Evolutionary conservation across 2,113 vertebrate genomes (phyloP).

Genomic region (Albula goreensis): DNA sequence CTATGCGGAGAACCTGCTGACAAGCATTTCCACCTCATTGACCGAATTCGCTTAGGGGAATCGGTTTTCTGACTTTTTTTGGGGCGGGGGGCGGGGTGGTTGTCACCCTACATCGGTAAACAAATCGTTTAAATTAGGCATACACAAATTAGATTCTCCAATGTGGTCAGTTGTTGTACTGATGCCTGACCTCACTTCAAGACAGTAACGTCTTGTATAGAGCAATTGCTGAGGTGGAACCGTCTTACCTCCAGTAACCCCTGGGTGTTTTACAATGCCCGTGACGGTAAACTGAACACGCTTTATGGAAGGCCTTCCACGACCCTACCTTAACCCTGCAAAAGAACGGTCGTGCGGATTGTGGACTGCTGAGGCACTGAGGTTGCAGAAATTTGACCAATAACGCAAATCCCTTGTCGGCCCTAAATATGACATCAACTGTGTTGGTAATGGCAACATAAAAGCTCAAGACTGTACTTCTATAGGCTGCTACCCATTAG

Average conservation of each 20-base stretch:
- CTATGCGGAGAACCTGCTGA: neutral
- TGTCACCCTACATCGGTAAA: neutral
- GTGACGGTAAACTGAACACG: neutral
- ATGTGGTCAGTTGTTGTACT: neutral
- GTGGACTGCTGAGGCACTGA: neutral
- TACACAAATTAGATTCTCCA: neutral
- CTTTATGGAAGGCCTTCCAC: neutral
- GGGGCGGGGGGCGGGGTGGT: too few species aligned
- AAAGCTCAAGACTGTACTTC: neutral
- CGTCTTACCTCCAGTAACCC: neutral
- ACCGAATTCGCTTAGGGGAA: neutral
- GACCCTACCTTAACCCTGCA: neutral
- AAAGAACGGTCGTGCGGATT: neutral
- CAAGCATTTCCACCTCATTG: neutral
- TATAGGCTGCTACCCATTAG: neutral
- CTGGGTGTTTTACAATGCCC: neutral
- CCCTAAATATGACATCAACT: neutral
- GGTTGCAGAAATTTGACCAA: neutral
- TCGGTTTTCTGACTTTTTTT: too few species aligned
- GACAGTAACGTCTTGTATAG: neutral
- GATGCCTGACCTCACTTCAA: neutral
- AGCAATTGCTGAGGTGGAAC: neutral
- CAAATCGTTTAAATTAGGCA: neutral
- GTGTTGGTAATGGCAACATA: conserved; percentile 4
- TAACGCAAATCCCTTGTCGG: neutral